Evolutionary conservation across 2,797 vertebrate species (phyloP).

Genomic region (Coregonus suidteri): DNA sequence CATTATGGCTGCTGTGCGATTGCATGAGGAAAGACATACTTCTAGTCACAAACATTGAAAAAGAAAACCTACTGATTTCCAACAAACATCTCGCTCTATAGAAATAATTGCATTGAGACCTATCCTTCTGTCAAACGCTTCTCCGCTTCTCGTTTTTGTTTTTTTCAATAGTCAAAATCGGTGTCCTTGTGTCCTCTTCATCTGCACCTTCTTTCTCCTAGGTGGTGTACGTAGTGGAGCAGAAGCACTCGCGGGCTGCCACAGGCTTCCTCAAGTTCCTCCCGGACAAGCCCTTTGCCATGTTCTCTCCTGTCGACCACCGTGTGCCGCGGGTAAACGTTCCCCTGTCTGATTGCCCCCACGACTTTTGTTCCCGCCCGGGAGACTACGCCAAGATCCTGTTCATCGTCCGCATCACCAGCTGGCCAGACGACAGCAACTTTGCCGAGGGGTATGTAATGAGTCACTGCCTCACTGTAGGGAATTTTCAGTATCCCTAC

Average conservation of each 20-base stretch:
- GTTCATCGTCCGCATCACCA: constrained; percentile 90
- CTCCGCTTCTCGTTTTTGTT: too few species aligned
- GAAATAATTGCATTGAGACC: too few species aligned
- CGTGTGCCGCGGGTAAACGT: constrained; percentile 90
- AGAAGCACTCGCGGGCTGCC: constrained; percentile 91
- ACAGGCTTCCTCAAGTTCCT: constrained; percentile 91
- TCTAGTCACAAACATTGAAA: too few species aligned
- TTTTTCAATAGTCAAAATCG: too few species aligned
- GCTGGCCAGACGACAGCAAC: constrained; percentile 88
- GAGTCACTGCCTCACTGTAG: too few species aligned
- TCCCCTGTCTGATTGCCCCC: constrained; percentile 86
- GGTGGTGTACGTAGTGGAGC: constrained; percentile 94
- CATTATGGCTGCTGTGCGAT: too few species aligned
- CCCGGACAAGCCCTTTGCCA: constrained; percentile 86
- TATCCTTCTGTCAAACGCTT: too few species aligned
- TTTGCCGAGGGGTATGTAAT: constrained; percentile 90
- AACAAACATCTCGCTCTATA: too few species aligned
- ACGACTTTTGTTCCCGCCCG: constrained; percentile 80
- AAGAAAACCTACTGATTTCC: too few species aligned
- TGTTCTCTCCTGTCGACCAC: constrained; percentile 95
- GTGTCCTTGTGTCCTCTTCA: not conserved
- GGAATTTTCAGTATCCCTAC: too few species aligned
- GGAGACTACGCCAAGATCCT: constrained; percentile 84
- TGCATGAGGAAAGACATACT: too few species aligned
- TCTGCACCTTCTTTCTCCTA: constrained; percentile 44